Base-by-base conservation (phyloP, 2,888 invertebrate species). In the Caenorhabditis macrosperma region DNA sequence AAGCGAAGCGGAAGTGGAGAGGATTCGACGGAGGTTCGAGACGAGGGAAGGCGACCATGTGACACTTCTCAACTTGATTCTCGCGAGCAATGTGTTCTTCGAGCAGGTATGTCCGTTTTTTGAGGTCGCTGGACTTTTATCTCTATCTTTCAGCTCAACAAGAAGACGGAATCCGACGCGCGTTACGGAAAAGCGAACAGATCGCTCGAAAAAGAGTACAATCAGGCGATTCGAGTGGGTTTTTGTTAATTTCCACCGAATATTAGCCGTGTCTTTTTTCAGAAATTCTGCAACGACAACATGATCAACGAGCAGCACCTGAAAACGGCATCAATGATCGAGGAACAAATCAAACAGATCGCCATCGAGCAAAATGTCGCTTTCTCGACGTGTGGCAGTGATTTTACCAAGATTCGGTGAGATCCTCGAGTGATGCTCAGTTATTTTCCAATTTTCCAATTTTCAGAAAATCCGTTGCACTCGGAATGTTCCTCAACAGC, bases 21-120 rank as follows among this genome's bases (percentile, higher is more conserved):
- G 81, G 46, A 72, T 76, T 10, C 67, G 82, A 55, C n/a, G 71
- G 24, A 17, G 95, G 94, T 60, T 95, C 93, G 44, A 81, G 30
- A 82, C 87, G 6, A 83, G 74, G 30, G 89, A 90, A 55, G 89
- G 89, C 20, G 90, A 90, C 69, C 89, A 89, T 68, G 71, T 87
- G 22, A 85, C 85, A 10, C 63, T 86, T 60, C 74, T 90, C 38
- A 84, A 83, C 26, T 80, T 89, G 12, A 52, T 81, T 12, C 54
- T 78, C 0, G 24, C 74, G 63, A 77, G 66, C 35, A 83, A 81
- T 48, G 60, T 61, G 24, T 87, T 80, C 74, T 84, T 80, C 33
- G 64, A 82, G 33, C 67, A 76, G 72, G 72, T 74, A 20, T 10
- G 26, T 2, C 10, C 33, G 28, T 6, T 55, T 30, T 17, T 54